Conservation (phyloP, 1,140 invertebrate species). For the Polyergus mexicanus region DNA sequence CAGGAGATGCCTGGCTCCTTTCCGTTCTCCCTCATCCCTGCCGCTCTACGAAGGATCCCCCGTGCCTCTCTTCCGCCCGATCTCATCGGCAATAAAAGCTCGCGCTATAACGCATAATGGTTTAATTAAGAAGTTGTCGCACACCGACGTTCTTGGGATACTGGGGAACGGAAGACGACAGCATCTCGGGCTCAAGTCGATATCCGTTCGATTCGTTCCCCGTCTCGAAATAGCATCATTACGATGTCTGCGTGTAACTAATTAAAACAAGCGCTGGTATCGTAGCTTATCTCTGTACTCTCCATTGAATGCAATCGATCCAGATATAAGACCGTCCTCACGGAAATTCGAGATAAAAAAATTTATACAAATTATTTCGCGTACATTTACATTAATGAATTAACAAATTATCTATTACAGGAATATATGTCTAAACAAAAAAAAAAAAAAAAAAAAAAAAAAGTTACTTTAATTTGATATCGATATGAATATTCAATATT, state of each 20-base stretch:
- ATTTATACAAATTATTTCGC: not conserved
- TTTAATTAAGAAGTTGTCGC: slow-evolving; percentile 84
- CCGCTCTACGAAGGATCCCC: slow-evolving; percentile 10
- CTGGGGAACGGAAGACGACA: slow-evolving; percentile 36
- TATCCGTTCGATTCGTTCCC: slow-evolving; percentile 48
- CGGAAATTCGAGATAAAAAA: not conserved
- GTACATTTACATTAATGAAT: not conserved
- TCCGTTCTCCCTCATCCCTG: not conserved
- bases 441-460: too few species aligned
- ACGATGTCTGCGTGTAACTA: slow-evolving; percentile 29
- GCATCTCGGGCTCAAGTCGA: not conserved
- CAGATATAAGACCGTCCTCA: not conserved
- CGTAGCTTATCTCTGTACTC: slow-evolving; percentile 28
- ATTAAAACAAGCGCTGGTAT: slow-evolving; percentile 39
- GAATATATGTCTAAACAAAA: not conserved
- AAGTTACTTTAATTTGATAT: not conserved
- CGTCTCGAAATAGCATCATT: slow-evolving; percentile 32
- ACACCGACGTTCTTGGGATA: slow-evolving; percentile 57
- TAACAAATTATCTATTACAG: not conserved
- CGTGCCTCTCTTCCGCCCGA: slow-evolving; percentile 47
- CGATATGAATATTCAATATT: not conserved
- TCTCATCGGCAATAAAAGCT: slow-evolving; percentile 80
- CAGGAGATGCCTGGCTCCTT: slow-evolving; percentile 49
- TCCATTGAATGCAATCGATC: not conserved
- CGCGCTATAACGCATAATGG: slow-evolving; percentile 82